phyloP scores from a whole-genome alignment of 2,888 invertebrate genomes.

The Azorinus chamasolen region DNA sequence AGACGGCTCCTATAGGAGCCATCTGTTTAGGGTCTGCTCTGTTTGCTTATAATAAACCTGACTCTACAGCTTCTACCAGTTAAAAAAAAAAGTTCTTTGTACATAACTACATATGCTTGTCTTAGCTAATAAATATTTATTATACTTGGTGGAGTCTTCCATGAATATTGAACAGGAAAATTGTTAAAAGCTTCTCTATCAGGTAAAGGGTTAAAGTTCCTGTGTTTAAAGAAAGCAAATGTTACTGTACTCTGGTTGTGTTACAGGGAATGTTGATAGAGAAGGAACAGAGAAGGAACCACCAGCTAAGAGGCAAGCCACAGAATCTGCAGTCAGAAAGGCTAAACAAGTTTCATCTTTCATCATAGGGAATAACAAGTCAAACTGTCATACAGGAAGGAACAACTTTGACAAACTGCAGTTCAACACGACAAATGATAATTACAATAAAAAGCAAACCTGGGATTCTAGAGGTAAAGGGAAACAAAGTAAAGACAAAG shows the following conservation, averaged over 20 bases:
- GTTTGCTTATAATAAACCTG: too few species aligned
- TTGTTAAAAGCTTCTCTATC: too few species aligned
- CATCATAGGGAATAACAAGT: slow-evolving; percentile 11
- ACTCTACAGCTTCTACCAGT: too few species aligned
- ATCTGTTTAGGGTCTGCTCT: too few species aligned
- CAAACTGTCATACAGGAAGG: slow-evolving; percentile 16
- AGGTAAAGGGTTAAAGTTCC: too few species aligned
- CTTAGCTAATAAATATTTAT: too few species aligned
- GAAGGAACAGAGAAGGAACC: neutral
- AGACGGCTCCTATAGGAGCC: too few species aligned
- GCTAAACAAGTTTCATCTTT: slow-evolving; percentile 14
- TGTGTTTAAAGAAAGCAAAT: too few species aligned
- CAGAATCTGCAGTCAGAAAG: neutral
- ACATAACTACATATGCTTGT: too few species aligned
- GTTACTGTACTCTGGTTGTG: neutral
- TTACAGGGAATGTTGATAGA: neutral
- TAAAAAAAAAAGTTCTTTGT: too few species aligned
- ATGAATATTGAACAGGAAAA: too few species aligned
- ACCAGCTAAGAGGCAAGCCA: neutral
- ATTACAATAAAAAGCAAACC: neutral
- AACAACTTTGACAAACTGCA: slow-evolving; percentile 48
- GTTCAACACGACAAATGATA: slow-evolving; percentile 9
- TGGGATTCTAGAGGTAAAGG: neutral
- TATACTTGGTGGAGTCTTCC: too few species aligned
- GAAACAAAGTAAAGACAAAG: neutral